A percentile compares a stretch with the other conserved stretches of the same genome.
These are phyloP conservation scores for Chironomus tentans DNA, from an alignment of 2,888 invertebrate genomes.

Conservation along the genomic window DNA sequence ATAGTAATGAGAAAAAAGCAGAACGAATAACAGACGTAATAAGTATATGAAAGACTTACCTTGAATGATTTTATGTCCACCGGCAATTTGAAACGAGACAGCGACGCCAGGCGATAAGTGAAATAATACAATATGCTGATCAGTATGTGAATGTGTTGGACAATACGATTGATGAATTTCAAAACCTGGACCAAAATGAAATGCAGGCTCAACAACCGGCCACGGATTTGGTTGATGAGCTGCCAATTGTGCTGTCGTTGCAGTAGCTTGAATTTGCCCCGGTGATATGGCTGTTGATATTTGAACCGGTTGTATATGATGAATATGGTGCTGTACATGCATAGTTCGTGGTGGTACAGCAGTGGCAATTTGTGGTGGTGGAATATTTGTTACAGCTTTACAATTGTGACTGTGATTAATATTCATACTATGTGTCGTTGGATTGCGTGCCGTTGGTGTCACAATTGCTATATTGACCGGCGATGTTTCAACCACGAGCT, in stretches of 20 bases:
- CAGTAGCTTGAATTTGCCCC: not conserved
- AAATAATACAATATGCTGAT: constrained; percentile 59
- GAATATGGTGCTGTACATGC: constrained; percentile 26
- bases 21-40: not conserved
- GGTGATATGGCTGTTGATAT: constrained; percentile 15
- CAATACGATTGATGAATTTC: constrained; percentile 46
- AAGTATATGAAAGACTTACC: constrained; percentile 46
- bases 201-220: constrained; percentile 46
- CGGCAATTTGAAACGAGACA: constrained; percentile 64
- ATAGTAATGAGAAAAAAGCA: not conserved
- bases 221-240: constrained; percentile 30
- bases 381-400: not conserved
- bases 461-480: constrained; percentile 23
- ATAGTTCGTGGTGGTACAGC: constrained; percentile 1
- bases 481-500: not conserved
- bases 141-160: constrained; percentile 38
- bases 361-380: constrained; percentile 7
- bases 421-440: constrained; percentile 3
- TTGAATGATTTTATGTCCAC: constrained; percentile 63
- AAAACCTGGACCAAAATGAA: constrained; percentile 52
- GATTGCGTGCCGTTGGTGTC: constrained; percentile 13
- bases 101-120: constrained; percentile 71
- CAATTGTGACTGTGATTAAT: not conserved
- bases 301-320: constrained; percentile 21
- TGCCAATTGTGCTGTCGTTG: not conserved